A percentile compares a stretch with the other conserved stretches of the same genome.
These are phyloP conservation scores for Lepeophtheirus salmonis DNA, from an alignment of 1,140 invertebrate genomes.

Conservation along the genomic window DNA sequence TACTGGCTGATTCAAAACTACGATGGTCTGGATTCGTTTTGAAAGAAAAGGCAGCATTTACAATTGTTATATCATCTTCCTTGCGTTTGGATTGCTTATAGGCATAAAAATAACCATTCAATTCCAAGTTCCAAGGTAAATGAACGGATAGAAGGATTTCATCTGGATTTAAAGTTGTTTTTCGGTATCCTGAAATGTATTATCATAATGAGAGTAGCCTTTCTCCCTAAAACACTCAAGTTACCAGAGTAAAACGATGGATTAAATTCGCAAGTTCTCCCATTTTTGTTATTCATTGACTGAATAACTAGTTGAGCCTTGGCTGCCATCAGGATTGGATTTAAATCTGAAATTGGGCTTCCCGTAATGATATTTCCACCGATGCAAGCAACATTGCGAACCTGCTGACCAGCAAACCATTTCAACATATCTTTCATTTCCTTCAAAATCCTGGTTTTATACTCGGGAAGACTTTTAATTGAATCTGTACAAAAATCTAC, in stretches of 20 bases:
- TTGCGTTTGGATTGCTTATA: slow-evolving; percentile 78
- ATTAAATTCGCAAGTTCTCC: slow-evolving; percentile 36
- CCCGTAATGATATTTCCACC: slow-evolving; percentile 86
- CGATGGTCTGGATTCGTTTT: slow-evolving; percentile 23
- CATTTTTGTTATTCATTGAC: slow-evolving; percentile 34
- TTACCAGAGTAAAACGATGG: slow-evolving; percentile 5
- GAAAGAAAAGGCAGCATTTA: slow-evolving; percentile 57
- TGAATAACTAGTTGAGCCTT: slow-evolving; percentile 30
- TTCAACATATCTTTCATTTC: slow-evolving; percentile 64
- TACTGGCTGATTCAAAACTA: slow-evolving; percentile 21
- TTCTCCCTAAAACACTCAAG: too few relatives aligned
- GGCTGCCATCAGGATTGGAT: slow-evolving; percentile 70
- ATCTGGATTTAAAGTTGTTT: slow-evolving; percentile 47
- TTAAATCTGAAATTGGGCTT: slow-evolving; percentile 90
- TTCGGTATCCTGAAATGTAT: slow-evolving; percentile 43
- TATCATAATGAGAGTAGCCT: too few relatives aligned
- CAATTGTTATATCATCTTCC: slow-evolving; percentile 89
- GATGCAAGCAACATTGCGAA: slow-evolving; percentile 58
- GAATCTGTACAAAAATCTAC: slow-evolving; percentile 38
- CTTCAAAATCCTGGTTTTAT: slow-evolving; percentile 45
- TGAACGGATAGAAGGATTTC: slow-evolving; percentile 59
- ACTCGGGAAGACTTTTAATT: slow-evolving; percentile 36
- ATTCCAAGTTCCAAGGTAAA: slow-evolving; percentile 38
- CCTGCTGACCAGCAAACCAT: slow-evolving; percentile 87
- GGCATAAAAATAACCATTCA: slow-evolving; percentile 30